These are phyloP conservation scores for Theretra japonica DNA, from an alignment of 2,888 invertebrate genomes.

Conservation along the genomic window DNA sequence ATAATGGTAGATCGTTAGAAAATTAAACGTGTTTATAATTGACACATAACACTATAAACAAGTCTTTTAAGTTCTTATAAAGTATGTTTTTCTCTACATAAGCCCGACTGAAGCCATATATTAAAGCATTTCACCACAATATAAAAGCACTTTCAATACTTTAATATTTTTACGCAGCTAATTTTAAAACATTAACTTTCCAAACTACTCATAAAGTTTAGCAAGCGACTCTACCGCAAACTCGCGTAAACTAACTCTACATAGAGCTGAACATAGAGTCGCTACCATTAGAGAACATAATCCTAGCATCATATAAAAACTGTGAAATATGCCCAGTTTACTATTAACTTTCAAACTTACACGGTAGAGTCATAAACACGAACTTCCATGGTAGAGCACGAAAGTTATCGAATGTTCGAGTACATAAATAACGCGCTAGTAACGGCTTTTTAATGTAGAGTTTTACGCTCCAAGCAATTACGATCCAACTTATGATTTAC, in stretches of 20 bases:
- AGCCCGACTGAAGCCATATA: too few species aligned
- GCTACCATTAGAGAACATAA: conserved; percentile 21
- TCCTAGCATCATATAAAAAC: background rate
- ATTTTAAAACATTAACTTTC: conserved; percentile 4
- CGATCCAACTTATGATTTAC: conserved; percentile 6
- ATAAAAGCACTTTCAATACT: background rate
- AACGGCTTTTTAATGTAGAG: conserved; percentile 14
- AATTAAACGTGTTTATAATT: too few species aligned
- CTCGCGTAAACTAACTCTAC: background rate
- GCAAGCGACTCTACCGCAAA: conserved; percentile 4
- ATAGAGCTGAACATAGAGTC: background rate
- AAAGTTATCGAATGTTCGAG: conserved; percentile 1
- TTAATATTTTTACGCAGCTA: background rate
- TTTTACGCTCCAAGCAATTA: conserved; percentile 6
- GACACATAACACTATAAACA: too few species aligned
- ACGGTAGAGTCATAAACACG: background rate
- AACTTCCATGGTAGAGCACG: conserved; percentile 1
- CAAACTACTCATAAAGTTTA: background rate
- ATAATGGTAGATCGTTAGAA: too few species aligned
- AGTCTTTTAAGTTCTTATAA: too few species aligned
- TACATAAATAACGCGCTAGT: background rate
- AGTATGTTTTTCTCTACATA: too few species aligned
- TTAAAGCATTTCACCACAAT: too few species aligned
- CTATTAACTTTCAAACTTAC: conserved; percentile 3
- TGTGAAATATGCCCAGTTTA: background rate